Evolutionary conservation across 2,797 vertebrate species (phyloP), one percentile per base, ranked within the genome.

Genomic region (Smutsia temminckii): DNA sequence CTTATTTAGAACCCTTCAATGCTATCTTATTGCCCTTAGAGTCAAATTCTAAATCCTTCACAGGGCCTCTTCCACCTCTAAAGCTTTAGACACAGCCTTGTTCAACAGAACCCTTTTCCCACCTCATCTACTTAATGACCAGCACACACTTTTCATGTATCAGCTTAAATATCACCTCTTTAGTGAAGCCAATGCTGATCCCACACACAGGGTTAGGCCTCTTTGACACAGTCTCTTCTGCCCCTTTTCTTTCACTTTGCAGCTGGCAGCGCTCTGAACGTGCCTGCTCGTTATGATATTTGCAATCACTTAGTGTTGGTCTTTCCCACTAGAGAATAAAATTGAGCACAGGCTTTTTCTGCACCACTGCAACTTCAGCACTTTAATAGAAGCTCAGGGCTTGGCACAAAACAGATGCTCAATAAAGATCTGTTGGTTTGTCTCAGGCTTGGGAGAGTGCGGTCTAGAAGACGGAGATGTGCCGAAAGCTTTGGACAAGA

Each of bases 401-500:
- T 32, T 63, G 66, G 59, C 25, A 57, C 32, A 13, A 6, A 55
- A 46, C 0, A 85, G 42, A 34, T 68, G 53, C 66, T 87, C 55
- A 79, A n/a, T 55, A 80, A 71, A 34, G 55, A 74, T 37, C 37
- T 78, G 10, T 18, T 81, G 37, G 29, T 32, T 46, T 16, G 46
- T 91, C 68, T n/a, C 51, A 80, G 42, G 68, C 34, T 68, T 21
- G 34, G 34, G 37, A 42, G n/a, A 55, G 2, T 40, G 66, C 42
- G 69, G 40, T 34, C 75, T 71, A n/a, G 23, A 72, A 80, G 85
- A 63, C 20, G 81, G 17, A 27, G 49, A 78, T 8, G 37, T 11
- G 27, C 92, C 63, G 40, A 85, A 49, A 61, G 42, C 61, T 94
- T 21, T 79, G 53, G 51, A 57, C 8, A 79, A 66, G 59, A 51